A percentile compares a stretch with the other conserved stretches of the same genome.
These are phyloP conservation scores for Enhydra lutris DNA, from an alignment of 2,113 vertebrate species.

Conservation along the genomic window DNA sequence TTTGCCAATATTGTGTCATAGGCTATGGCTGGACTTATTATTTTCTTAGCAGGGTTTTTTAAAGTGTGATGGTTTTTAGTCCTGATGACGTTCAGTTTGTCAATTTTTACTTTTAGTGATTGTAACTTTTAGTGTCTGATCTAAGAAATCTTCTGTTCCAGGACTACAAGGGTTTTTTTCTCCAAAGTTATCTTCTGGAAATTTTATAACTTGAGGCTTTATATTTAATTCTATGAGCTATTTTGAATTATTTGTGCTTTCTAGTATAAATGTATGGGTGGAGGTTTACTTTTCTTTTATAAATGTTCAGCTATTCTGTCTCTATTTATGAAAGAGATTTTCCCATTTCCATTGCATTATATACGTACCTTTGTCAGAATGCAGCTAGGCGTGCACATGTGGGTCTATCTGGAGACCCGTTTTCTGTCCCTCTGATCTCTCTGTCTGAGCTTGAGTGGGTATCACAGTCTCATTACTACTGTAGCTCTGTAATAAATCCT, in stretches of 20 bases:
- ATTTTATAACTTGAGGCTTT: neutral
- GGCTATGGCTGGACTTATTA: neutral
- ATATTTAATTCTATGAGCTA: neutral
- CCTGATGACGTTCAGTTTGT: neutral
- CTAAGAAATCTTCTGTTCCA: neutral
- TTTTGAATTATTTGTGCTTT: neutral
- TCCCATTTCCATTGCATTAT: neutral
- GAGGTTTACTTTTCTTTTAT: neutral
- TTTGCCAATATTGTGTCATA: neutral
- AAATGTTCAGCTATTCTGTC: neutral
- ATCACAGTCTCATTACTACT: rapidly evolving
- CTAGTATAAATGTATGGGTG: neutral
- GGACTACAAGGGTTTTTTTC: neutral
- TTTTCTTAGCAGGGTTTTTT: neutral
- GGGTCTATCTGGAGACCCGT: neutral
- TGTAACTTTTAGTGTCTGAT: neutral
- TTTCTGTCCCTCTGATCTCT: neutral
- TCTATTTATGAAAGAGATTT: neutral
- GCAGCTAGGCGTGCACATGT: rapidly evolving
- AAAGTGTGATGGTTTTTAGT: neutral
- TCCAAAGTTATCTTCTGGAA: neutral
- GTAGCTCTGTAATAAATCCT: neutral
- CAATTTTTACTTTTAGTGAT: neutral
- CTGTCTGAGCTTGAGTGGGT: rapidly evolving
- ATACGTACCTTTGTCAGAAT: neutral